These are phyloP conservation scores for Meriones unguiculatus DNA, from an alignment of 2,113 vertebrate genomes.

Conservation along the genomic window DNA sequence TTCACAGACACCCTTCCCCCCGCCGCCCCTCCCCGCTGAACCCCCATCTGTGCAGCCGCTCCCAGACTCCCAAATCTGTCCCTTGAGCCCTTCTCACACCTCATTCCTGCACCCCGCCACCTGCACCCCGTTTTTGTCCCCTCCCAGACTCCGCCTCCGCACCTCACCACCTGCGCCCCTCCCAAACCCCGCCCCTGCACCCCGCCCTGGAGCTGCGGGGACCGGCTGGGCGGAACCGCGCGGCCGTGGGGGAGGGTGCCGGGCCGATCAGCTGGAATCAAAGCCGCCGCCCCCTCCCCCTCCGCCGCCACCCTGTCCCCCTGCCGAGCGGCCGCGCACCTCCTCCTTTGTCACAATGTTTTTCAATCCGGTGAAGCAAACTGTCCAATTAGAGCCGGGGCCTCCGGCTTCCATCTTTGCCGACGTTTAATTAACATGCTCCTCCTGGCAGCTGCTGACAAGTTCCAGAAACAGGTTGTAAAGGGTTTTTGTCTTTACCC, in stretches of 20 bases:
- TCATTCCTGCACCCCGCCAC: not conserved
- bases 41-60: not conserved
- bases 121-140: not conserved
- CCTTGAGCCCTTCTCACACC: not conserved
- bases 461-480: slow-evolving; percentile 90
- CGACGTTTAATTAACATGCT: slow-evolving; percentile 90
- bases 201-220: not conserved
- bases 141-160: not conserved
- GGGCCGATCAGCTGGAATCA: slow-evolving; percentile 63
- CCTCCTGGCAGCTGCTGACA: slow-evolving; percentile 89
- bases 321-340: slow-evolving; percentile 74
- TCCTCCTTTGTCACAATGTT: slow-evolving; percentile 90
- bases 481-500: slow-evolving; percentile 90
- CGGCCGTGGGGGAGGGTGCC: not conserved
- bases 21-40: not conserved
- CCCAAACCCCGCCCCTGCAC: not conserved
- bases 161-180: not conserved
- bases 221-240: not conserved
- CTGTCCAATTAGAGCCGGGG: slow-evolving; percentile 89
- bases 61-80: not conserved
- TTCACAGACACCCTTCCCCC: not conserved
- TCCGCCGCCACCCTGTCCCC: not conserved
- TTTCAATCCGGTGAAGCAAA: slow-evolving; percentile 88
- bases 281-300: slow-evolving; percentile 62
- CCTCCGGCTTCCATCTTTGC: slow-evolving; percentile 89